Conservation (phyloP, 2,888 invertebrate species). For the Ptilodon capucinus region DNA sequence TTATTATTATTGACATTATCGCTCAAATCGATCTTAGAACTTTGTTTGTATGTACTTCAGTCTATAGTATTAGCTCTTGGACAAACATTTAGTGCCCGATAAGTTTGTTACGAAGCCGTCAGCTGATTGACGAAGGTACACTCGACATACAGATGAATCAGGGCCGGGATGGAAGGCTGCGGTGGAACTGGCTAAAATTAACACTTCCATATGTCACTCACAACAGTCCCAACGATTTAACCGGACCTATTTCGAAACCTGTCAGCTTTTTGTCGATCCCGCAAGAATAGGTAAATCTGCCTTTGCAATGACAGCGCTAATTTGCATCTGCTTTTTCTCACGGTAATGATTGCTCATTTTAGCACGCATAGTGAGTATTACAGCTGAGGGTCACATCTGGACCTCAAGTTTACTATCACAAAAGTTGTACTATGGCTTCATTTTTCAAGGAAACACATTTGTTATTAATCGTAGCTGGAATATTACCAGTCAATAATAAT, state of each 20-base stretch:
- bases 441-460: too few relatives aligned
- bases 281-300: background rate
- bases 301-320: background rate
- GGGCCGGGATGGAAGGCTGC: background rate
- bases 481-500: too few relatives aligned
- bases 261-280: background rate
- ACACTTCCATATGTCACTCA: constrained; percentile 1
- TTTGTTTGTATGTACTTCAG: background rate
- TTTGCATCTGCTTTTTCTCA: too few relatives aligned
- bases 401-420: too few relatives aligned
- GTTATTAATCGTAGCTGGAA: too few relatives aligned
- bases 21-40: too few relatives aligned
- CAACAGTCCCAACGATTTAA: background rate
- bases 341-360: too few relatives aligned
- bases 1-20: too few relatives aligned
- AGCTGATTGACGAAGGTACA: constrained; percentile 31
- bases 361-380: too few relatives aligned
- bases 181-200: constrained; percentile 1
- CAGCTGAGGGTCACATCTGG: too few relatives aligned
- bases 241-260: background rate
- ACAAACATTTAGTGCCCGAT: constrained; percentile 18
- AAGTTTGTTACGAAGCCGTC: constrained; percentile 25
- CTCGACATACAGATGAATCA: constrained; percentile 2
- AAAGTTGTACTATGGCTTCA: too few relatives aligned
- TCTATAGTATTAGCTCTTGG: constrained; percentile 7